Evolutionary conservation across 2,888 invertebrate genomes (phyloP), one percentile per base, ranked within the genome.

Genomic region (Sarcophaga carnaria): DNA sequence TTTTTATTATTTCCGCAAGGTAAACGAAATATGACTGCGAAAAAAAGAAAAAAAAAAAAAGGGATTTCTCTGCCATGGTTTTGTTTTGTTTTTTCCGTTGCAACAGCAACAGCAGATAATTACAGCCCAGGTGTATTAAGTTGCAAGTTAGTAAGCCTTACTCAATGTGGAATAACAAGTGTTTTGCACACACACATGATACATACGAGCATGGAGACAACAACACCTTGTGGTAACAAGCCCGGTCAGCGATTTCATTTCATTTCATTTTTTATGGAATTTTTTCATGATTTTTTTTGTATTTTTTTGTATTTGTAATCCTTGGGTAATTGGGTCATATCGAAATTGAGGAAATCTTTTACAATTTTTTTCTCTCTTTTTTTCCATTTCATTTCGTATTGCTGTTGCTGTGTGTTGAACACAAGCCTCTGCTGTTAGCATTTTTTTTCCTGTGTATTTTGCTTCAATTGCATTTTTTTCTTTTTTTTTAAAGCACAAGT

Each of bases 1-100:
- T 76, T 80, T 84, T 83, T 76, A 80, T 84, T 80, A 80, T 84
- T 84, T 84, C 76, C 75, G 75, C 84, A 64, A 84, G 37, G 60
- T 71, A 37, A 76, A 70, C 37, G 64, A 75, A 83, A 72, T 11
- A 37, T 37, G 8, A 37, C 37, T 37, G 37, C 2, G 2, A 37
- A 37, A 37, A 59, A 8, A 27, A 22, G 37, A 2, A 37, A 37
- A 37, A 59, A 8, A 27, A 22, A 54, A 83, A 59, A 75, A 71
- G 11, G 5, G 4, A 10, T 22, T 3, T 37, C 37, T 37, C 37
- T 37, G 37, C 37, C 37, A 37, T 2, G 37, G 8, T 37, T 37
- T 27, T 37, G 37, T 37, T 37, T 6, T 37, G 22, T 37, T 37
- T 37, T 37, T 37, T 37, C 37, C 6, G 6, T 6, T 37, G 37